A percentile compares a stretch with the other conserved stretches of the same genome.
phyloP scores from a whole-genome alignment of 2,888 invertebrate genomes.

The Andrena marginata region DNA sequence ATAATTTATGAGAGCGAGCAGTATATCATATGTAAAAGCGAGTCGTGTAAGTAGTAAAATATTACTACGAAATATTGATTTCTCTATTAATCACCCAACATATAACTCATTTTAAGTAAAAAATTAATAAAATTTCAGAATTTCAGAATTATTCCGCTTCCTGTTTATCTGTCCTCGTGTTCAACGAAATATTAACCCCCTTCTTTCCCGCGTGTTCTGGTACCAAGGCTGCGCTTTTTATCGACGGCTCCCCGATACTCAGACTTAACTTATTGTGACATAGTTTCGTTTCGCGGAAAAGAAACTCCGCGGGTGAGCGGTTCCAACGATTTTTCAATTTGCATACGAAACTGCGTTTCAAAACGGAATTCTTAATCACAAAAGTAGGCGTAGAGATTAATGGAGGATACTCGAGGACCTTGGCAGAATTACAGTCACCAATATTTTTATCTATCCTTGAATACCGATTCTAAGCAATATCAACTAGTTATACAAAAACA shows the following conservation, averaged over 20 bases:
- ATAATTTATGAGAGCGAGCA: neutral
- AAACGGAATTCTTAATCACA: neutral
- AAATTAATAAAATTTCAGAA: neutral
- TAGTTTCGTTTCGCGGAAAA: conserved; percentile 26
- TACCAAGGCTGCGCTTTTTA: conserved; percentile 20
- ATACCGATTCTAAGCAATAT: no score
- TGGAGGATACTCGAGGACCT: neutral
- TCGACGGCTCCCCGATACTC: conserved; percentile 24
- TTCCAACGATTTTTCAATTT: conserved; percentile 33
- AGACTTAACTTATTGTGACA: conserved; percentile 45
- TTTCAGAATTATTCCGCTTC: neutral
- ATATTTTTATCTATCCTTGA: no score
- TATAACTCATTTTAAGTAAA: neutral
- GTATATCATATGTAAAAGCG: neutral
- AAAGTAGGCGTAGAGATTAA: neutral
- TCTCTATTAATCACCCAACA: neutral
- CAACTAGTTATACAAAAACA: no score
- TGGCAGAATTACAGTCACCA: neutral
- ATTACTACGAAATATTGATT: neutral
- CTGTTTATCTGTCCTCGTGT: conserved; percentile 12
- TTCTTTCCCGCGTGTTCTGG: neutral
- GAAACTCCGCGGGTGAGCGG: neutral
- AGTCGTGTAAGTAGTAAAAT: neutral
- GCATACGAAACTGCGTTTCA: neutral
- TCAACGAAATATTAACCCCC: conserved; percentile 31